Evolutionary conservation across 2,797 vertebrate species (phyloP).

Genomic region (Acanthurus tractus): DNA sequence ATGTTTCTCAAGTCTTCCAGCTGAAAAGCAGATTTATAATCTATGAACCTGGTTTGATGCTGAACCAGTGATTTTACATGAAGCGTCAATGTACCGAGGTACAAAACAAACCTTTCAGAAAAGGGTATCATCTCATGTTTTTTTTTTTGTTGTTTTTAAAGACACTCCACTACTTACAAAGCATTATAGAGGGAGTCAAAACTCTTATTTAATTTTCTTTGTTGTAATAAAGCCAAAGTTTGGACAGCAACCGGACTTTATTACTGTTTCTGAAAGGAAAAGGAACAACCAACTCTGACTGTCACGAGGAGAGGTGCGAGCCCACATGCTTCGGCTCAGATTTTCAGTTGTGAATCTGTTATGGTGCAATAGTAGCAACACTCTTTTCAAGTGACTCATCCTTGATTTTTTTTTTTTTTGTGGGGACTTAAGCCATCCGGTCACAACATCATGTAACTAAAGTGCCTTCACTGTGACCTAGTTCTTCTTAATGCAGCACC

Average conservation of each 20-base stretch:
- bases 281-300: slow-evolving; percentile 31
- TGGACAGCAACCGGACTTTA: slow-evolving; percentile 29
- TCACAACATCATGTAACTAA: slow-evolving; percentile 47
- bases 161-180: slow-evolving; percentile 63
- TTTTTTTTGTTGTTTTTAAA: slow-evolving; percentile 59
- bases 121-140: slow-evolving; percentile 60
- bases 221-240: slow-evolving; percentile 39
- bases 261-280: slow-evolving; percentile 26
- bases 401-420: slow-evolving; percentile 25
- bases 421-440: slow-evolving; percentile 40
- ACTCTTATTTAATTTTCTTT: slow-evolving; percentile 78
- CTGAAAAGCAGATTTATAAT: slow-evolving; percentile 47
- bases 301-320: slow-evolving; percentile 26
- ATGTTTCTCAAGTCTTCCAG: slow-evolving; percentile 54
- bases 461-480: slow-evolving; percentile 61
- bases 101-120: slow-evolving; percentile 58
- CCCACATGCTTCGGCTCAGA: slow-evolving; percentile 39
- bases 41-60: slow-evolving; percentile 34
- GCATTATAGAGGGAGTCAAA: slow-evolving; percentile 49
- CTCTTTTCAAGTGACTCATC: slow-evolving; percentile 49
- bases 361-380: slow-evolving; percentile 82
- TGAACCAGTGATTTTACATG: slow-evolving; percentile 38
- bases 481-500: slow-evolving; percentile 57
- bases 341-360: slow-evolving; percentile 66
- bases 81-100: slow-evolving; percentile 52